Conservation (phyloP, 2,888 invertebrate species). For the Mactromeris polynyma region DNA sequence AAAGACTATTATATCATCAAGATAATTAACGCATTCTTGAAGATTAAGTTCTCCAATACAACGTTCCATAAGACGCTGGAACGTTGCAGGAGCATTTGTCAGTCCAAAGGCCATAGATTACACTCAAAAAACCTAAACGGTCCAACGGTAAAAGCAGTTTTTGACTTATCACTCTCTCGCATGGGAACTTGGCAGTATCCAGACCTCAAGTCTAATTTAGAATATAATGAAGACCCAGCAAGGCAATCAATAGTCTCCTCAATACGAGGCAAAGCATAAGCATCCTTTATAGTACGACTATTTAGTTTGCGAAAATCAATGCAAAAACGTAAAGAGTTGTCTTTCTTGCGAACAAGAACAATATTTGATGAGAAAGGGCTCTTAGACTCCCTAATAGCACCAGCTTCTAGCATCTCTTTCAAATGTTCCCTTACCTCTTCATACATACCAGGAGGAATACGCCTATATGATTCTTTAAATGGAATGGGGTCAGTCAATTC, state of each 20-base stretch:
- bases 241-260: not conserved
- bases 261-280: not conserved
- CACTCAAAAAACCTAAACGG: not conserved
- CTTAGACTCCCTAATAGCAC: not conserved
- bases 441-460: constrained; percentile 22
- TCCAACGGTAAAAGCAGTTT: not conserved
- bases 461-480: not conserved
- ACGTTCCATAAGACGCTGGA: constrained; percentile 26
- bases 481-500: not conserved
- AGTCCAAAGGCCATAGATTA: constrained; percentile 25
- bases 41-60: constrained; percentile 24
- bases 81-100: constrained; percentile 30
- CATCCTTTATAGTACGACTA: not conserved
- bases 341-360: not conserved
- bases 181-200: not conserved
- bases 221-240: not conserved
- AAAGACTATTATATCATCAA: not conserved
- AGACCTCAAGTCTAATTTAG: not conserved
- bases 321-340: not conserved
- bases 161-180: not conserved
- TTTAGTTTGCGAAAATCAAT: not conserved
- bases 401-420: not conserved
- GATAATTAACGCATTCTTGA: not conserved
- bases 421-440: not conserved
- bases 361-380: not conserved